Conservation (phyloP, 2,113 vertebrate species). For the Xiphophorus maculatus region DNA sequence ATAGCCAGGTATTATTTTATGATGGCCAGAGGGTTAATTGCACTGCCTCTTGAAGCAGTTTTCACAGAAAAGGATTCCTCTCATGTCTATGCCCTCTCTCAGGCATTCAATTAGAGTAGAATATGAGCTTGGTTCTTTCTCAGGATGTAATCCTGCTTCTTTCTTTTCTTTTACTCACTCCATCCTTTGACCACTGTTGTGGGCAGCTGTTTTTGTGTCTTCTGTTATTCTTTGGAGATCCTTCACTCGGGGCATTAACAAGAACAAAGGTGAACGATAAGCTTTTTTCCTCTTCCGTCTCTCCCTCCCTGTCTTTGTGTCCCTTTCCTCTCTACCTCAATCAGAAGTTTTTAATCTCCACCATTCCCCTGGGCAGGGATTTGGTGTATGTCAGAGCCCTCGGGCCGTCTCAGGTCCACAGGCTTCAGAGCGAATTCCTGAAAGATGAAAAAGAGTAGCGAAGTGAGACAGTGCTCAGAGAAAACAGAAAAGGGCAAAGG, state of each 20-base stretch:
- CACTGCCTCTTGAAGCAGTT: constrained; percentile 62
- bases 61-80: constrained; percentile 55
- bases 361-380: constrained; percentile 62
- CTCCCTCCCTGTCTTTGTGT: constrained; percentile 38
- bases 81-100: constrained; percentile 65
- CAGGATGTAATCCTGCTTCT: constrained; percentile 48
- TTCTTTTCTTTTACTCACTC: constrained; percentile 58
- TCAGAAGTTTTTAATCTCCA: constrained; percentile 74
- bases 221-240: constrained; percentile 62
- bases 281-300: constrained; percentile 47
- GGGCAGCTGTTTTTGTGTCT: constrained; percentile 53
- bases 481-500: constrained; percentile 46
- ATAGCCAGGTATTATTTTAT: constrained; percentile 60
- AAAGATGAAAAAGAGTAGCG: constrained; percentile 73
- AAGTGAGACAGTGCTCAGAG: constrained; percentile 56
- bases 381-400: constrained; percentile 69
- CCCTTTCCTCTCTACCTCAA: constrained; percentile 65
- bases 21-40: constrained; percentile 68
- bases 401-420: constrained; percentile 66
- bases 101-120: constrained; percentile 68
- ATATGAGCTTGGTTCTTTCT: constrained; percentile 59
- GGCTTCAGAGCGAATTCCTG: constrained; percentile 71
- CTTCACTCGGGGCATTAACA: constrained; percentile 61
- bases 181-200: constrained; percentile 59
- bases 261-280: constrained; percentile 73